phyloP scores from a whole-genome alignment of 2,797 vertebrate species.

The Merluccius polli region DNA sequence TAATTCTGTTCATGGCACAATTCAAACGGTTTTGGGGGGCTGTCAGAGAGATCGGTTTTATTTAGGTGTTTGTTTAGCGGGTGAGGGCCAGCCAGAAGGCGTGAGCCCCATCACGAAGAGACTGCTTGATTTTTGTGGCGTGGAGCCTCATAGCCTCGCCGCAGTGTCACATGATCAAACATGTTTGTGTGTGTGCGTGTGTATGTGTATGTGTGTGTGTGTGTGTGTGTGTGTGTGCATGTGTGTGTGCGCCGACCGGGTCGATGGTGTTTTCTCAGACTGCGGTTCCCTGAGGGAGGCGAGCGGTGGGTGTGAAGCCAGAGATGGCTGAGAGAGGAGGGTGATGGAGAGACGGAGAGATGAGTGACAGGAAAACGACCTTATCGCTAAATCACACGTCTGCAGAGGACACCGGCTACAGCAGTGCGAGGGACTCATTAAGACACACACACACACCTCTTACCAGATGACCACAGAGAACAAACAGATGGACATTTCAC shows the following conservation, averaged over 20 bases:
- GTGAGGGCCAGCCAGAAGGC: neutral
- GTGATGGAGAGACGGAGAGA: neutral
- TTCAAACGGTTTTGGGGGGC: neutral
- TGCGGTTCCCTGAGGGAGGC: neutral
- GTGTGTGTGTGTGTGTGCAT: neutral
- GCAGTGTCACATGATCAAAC: neutral
- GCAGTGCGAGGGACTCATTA: constrained; percentile 18
- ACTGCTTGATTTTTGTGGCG: neutral
- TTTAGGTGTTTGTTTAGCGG: neutral
- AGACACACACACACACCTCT: constrained; percentile 22
- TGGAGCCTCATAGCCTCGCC: neutral
- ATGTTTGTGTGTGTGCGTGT: neutral
- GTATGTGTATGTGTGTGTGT: neutral
- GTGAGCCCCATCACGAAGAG: neutral
- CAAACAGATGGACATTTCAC: neutral
- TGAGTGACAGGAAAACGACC: constrained; percentile 52
- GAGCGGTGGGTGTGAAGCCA: neutral
- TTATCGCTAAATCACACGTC: constrained; percentile 53
- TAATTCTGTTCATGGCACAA: too few relatives aligned
- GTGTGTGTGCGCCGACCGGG: neutral
- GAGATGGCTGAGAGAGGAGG: neutral
- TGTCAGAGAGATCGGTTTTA: neutral
- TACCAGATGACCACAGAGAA: neutral
- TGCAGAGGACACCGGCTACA: neutral
- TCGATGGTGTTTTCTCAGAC: neutral